Base-by-base conservation (phyloP, 92 coral and sea anemone species). In the Zoanthus sansibaricus region DNA sequence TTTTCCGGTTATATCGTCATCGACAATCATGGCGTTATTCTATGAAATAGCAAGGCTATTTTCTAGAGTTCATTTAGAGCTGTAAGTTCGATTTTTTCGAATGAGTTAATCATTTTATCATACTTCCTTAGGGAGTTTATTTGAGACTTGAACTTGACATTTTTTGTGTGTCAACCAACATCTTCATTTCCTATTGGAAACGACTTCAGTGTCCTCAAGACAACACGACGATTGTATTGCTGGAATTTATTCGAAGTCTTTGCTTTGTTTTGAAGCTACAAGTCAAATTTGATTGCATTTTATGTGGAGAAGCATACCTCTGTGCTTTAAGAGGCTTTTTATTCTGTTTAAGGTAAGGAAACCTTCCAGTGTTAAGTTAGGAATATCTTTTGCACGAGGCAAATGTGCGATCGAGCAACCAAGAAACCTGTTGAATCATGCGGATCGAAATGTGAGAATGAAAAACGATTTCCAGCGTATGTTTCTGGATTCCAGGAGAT, bases 101-200 rank as follows among this genome's bases (percentile, higher is more conserved):
- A 94, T 95, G 98, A 89, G 89, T 92, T 92, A 91, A 94, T 90
- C 89, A 83, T 91, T 86, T 93, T 87, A 88, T 87, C 89, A 86
- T 93, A 94, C 99, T 97, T 97, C 99, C 99, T 90, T 88, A 92
- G 98, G 99, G 98, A 97, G 99, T 97, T 95, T 92, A 80, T 82
- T 80, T 88, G 84, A 82, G 77, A 75, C 83, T 46, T 76, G 82
- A 71, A 83, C 86, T 83, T 88, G 98, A 93, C 98, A 95, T 90
- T 91, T 90, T 95, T 92, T 92, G 93, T 87, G 95, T 95, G 98
- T 93, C 98, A 83, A 91, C 87, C 89, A 88, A 90, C 89, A 86
- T 90, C 94, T 87, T 89, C 88, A 85, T 95, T 93, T 92, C 94
- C 87, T 94, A 82, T 93, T 92, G 95, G 94, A 95, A 95, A 91